phyloP scores from a whole-genome alignment of 2,888 invertebrate genomes.

The Ischnus inquisitorius region DNA sequence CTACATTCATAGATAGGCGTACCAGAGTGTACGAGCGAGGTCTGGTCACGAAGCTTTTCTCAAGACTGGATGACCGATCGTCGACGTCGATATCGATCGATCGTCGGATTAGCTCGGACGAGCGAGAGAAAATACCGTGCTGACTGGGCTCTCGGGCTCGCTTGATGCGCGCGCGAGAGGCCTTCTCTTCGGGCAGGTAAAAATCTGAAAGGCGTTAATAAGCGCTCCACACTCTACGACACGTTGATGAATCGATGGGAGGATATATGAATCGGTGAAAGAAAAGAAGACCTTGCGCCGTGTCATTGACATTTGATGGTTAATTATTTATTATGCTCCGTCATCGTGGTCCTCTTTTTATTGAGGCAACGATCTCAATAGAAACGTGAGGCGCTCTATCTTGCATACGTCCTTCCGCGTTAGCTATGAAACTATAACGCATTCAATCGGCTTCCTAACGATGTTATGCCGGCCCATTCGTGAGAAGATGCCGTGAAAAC shows the following conservation, averaged over 20 bases:
- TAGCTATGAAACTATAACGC: background rate
- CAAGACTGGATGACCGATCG: constrained; percentile 67
- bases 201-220: constrained; percentile 67
- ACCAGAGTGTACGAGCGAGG: constrained; percentile 7
- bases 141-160: constrained; percentile 20
- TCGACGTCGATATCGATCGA: constrained; percentile 68
- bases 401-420: background rate
- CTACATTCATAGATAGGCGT: constrained; percentile 15
- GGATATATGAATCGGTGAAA: constrained; percentile 16
- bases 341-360: constrained; percentile 17
- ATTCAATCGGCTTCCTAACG: background rate
- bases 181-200: constrained; percentile 42
- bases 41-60: constrained; percentile 36
- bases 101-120: constrained; percentile 64
- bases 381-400: no score
- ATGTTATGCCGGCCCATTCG: background rate
- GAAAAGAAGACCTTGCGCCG: constrained; percentile 19
- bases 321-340: constrained; percentile 21
- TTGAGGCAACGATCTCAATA: background rate
- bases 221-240: constrained; percentile 47
- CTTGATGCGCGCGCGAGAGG: constrained; percentile 25
- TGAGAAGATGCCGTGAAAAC: background rate
- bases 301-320: constrained; percentile 56
- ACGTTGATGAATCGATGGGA: constrained; percentile 59
- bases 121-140: constrained; percentile 54